phyloP scores from a whole-genome alignment of 2,113 vertebrate species.

The Octodon degus region DNA sequence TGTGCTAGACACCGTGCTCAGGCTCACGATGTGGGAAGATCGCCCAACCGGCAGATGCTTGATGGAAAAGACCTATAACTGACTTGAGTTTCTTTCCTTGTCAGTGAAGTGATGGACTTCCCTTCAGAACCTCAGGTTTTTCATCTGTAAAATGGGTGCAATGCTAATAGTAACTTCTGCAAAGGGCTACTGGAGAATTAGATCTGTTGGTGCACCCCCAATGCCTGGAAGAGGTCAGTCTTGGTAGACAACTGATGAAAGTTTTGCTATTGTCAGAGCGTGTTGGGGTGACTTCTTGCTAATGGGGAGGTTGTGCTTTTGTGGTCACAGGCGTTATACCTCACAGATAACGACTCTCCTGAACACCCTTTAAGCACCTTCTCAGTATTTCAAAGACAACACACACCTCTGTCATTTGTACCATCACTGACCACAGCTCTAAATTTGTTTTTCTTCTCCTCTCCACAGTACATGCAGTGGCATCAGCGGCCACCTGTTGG shows the following conservation, averaged over 20 bases:
- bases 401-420: not conserved
- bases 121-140: not conserved
- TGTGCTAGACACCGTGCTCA: not conserved
- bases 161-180: not conserved
- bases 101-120: not conserved
- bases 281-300: not conserved
- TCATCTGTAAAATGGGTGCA: not conserved
- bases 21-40: not conserved
- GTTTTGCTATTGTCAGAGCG: not conserved
- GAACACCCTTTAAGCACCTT: not conserved
- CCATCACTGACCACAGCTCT: not conserved
- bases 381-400: not conserved
- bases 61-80: too few relatives aligned
- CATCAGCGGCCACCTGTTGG: not conserved
- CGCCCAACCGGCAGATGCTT: accelerated
- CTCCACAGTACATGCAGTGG: not conserved
- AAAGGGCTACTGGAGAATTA: not conserved
- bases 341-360: not conserved
- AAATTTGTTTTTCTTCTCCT: not conserved
- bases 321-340: not conserved
- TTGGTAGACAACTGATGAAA: not conserved
- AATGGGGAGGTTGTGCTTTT: not conserved
- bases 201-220: not conserved
- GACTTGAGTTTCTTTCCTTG: not conserved
- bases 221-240: not conserved